Evolutionary conservation across 2,797 vertebrate genomes (phyloP), one percentile per base, ranked within the genome.

Genomic region (Hemitrygon akajei): DNA sequence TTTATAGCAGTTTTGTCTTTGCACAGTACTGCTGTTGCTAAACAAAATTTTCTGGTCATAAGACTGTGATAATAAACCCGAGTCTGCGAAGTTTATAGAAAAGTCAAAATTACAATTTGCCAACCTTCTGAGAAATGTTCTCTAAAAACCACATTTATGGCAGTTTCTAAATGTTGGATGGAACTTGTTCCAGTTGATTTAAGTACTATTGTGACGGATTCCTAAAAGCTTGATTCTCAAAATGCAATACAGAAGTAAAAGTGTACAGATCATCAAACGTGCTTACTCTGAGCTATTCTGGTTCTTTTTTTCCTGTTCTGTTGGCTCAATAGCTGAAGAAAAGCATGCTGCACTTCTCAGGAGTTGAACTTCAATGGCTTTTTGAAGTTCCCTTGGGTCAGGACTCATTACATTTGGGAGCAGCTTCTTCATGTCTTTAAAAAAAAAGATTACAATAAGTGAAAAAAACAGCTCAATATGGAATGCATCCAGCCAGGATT

Each of bases 351-450:
- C 98, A 47, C 98, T 98, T 96, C 99, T 97, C 93, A 99, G 96
- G 91, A 99, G 97, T 96, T 99, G 99, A 47, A 99, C 98, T 96
- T 99, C 99, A 77, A 99, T 98, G 94, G 98, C 98, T 95, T 99
- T 98, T 96, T 99, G 98, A 95, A 99, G 98, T 96, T 99, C 99
- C 12, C 97, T 97, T 3, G 99, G 98, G 96, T 99, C 98, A 91
- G 98, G 99, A 95, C 98, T 99, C 94, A 98, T 95, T 96, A 98
- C 97, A 94, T 97, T 98, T 77, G 99, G 98, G 94, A 99, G 97
- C 9, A 99, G 97, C 94, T 98, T 97, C 96, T 99, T 99, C 95
- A 99, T 97, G 95, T 99, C 99, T 99, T 47, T 47, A 47, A 47
- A 27, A 94, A 22, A 86, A 27, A 92, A 47, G 56, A 77, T 22